Evolutionary conservation across 2,113 vertebrate genomes (phyloP), one percentile per base, ranked within the genome.

Genomic region (Serinus canaria): DNA sequence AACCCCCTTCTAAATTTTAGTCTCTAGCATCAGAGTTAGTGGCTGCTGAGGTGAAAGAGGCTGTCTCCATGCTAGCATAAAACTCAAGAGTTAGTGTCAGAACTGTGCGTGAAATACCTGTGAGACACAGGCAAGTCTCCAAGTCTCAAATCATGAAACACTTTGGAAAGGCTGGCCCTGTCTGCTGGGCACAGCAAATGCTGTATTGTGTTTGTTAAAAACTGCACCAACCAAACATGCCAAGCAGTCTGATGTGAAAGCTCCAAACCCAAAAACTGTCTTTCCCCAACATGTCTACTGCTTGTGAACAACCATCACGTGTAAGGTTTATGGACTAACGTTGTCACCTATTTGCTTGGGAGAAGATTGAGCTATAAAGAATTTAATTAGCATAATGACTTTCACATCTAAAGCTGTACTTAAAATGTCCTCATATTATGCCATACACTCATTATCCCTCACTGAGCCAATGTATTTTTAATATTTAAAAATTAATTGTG

Each of bases 401-500:
- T 96, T 95, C 93, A 89, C 64, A 81, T 93, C 47, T 72, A 66
- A 87, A 93, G 37, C 39, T 68, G 73, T 52, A 69, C 20, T 93
- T 84, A 78, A 83, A 93, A 77, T 41, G 31, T 70, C 56, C 52
- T 89, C 41, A 21, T 74, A 83, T 68, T 47, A 80, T 27, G 56
- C 47, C 30, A 31, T 56, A 55, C 25, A 88, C 68, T 96, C 28
- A 59, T 82, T 92, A 81, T 83, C 31, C 31, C 31, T 90, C 68
- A n/a, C 33, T 66, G 64, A 96, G 59, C 62, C 89, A 95, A 87
- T 74, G 46, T 39, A 80, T 89, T 80, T 96, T 93, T 87, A 82
- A 96, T 96, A 76, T 85, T 86, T 85, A 95, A 83, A 82, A 95
- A 94, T 83, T 94, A 94, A 96, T 94, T 95, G 90, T 89, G 63